Base-by-base conservation (phyloP, 2,797 vertebrate species). In the Bovichtus diacanthus region DNA sequence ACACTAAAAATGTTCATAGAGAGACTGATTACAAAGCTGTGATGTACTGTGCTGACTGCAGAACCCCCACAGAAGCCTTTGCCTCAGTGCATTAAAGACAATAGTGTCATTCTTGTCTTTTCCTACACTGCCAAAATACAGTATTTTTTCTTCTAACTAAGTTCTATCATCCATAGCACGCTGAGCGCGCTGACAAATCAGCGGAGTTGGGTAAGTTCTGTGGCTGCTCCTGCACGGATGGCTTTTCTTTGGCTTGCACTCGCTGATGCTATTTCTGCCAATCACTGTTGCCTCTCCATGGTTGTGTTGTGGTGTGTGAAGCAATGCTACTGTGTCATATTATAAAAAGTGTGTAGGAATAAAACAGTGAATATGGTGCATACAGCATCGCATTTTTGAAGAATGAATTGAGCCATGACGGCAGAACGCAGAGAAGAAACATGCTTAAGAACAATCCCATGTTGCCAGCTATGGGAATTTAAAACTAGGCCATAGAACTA, bases 191-290 rank as follows among this genome's bases (percentile, higher is more conserved):
- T 73, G 80, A 80, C 77, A 82, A 80, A 86, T 83, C 79, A 82
- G 61, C 51, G 25, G 51, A 59, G 58, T 69, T 77, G 69, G 71
- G 69, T 54, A 25, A 53, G 65, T 84, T 83, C 41, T 66, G 67
- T 78, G 76, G 65, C 70, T 65, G 75, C 74, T 78, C 76, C 58
- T 43, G 81, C 74, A 87, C 69, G 78, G 70, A 66, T 61, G 70
- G 47, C 53, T 81, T 66, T 78, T 62, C 43, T 83, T 80, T 83
- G 81, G 78, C 74, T 69, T 74, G 21, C 27, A 21, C 36, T 84
- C 71, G 68, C 60, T 75, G 82, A 80, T 67, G 78, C 63, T 61
- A 58, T 87, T 74, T 70, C 81, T 87, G 88, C 64, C 86, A 83
- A 77, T 91, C 76, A 88, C 43, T 39, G 80, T 56, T 62, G 61